Evolutionary conservation across 2,113 vertebrate species (phyloP).

Genomic region (Microtus oregoni): DNA sequence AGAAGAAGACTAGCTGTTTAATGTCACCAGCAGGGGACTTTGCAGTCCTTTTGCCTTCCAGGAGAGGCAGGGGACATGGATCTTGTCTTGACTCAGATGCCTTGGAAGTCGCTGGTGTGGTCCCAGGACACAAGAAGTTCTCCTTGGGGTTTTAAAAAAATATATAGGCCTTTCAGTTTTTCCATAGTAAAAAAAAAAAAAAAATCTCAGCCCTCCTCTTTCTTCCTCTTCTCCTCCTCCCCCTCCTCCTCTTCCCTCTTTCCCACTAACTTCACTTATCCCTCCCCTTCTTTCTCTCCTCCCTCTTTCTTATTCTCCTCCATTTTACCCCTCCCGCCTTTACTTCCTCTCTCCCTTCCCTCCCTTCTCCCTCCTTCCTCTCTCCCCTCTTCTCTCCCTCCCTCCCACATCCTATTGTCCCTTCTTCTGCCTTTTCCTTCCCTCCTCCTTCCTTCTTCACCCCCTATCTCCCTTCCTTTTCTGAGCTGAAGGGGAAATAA

Average conservation of each 20-base stretch:
- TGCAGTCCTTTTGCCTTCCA: constrained; percentile 4
- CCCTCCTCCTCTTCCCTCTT: no score
- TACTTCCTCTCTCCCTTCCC: accelerated
- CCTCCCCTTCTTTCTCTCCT: not conserved
- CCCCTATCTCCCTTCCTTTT: not conserved
- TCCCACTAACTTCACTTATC: accelerated
- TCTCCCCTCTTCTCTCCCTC: not conserved
- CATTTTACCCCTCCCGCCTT: not conserved
- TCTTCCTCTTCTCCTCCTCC: not conserved
- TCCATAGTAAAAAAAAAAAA: not conserved
- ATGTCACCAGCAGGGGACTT: not conserved
- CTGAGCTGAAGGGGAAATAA: constrained; percentile 35
- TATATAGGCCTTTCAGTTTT: not conserved
- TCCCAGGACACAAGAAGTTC: not conserved
- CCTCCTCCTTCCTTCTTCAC: not conserved
- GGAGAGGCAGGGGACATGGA: accelerated
- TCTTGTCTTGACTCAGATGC: not conserved
- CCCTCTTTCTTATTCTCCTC: not conserved
- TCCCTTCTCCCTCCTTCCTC: accelerated
- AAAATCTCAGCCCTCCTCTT: not conserved
- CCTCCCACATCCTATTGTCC: accelerated
- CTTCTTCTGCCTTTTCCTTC: not conserved
- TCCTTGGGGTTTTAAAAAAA: not conserved
- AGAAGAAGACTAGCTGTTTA: not conserved
- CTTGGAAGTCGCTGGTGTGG: constrained; percentile 27